A percentile compares a stretch with the other conserved stretches of the same genome.
phyloP scores from a whole-genome alignment of 2,797 vertebrate species.

The Delichon dasypus region DNA sequence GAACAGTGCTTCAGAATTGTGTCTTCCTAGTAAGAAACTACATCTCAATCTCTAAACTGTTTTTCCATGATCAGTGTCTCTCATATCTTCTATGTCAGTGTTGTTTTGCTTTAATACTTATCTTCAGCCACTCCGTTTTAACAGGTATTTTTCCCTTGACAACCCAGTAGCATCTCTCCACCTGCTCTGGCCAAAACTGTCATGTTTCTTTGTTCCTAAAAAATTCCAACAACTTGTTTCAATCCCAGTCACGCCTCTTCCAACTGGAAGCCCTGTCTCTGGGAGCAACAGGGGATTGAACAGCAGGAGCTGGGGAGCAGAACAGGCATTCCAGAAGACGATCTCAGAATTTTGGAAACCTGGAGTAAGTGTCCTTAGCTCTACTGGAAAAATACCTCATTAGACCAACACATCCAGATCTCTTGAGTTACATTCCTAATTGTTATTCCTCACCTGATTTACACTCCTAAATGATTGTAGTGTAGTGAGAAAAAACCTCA shows the following conservation, averaged over 20 bases:
- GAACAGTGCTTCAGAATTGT: not conserved
- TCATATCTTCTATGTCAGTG: accelerated
- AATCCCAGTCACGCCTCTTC: not conserved
- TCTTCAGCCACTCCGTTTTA: not conserved
- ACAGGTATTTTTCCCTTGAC: not conserved
- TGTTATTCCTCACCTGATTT: not conserved
- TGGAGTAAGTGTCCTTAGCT: not conserved
- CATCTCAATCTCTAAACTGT: not conserved
- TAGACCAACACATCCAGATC: not conserved
- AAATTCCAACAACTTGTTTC: not conserved
- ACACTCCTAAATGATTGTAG: not conserved
- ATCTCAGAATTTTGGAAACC: not conserved
- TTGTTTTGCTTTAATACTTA: not conserved
- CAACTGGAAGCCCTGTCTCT: not conserved
- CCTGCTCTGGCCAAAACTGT: not conserved
- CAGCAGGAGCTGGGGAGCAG: not conserved
- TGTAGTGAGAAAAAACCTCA: not conserved
- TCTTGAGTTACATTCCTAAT: not conserved
- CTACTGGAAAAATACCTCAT: not conserved
- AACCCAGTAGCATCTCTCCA: not conserved
- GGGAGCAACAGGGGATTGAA: not conserved
- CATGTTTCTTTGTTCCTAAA: not conserved
- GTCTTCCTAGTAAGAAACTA: not conserved
- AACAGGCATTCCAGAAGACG: not conserved
- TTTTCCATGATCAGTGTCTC: not conserved